phyloP scores from a whole-genome alignment of 2,888 invertebrate genomes.

The Microctonus brassicae region DNA sequence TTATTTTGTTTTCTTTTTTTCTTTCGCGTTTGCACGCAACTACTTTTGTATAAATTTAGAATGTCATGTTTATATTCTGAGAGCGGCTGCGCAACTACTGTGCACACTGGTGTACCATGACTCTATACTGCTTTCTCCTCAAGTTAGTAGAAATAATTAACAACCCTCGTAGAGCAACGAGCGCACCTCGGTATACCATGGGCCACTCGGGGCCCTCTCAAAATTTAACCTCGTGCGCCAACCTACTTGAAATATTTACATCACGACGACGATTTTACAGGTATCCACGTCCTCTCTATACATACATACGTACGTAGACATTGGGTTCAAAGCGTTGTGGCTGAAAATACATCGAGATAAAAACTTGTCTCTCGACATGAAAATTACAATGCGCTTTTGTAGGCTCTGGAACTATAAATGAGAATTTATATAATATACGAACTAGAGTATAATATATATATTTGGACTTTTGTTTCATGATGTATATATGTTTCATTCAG shows the following conservation, averaged over 20 bases:
- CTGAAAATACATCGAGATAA: not conserved
- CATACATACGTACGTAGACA: not conserved
- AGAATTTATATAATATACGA: too few species aligned
- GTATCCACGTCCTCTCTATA: not conserved
- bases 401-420: not conserved
- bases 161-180: constrained; percentile 52
- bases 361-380: not conserved
- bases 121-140: constrained; percentile 49
- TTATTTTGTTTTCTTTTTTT: not conserved
- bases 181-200: constrained; percentile 17
- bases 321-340: not conserved
- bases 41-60: not conserved
- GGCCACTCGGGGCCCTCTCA: constrained; percentile 38
- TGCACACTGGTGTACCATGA: constrained; percentile 32
- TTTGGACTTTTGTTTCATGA: too few species aligned
- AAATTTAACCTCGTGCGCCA: constrained; percentile 53
- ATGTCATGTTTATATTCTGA: constrained; percentile 40
- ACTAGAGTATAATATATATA: too few species aligned
- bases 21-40: not conserved
- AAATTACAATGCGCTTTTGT: not conserved
- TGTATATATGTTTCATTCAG: too few species aligned
- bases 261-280: constrained; percentile 48
- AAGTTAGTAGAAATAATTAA: constrained; percentile 66
- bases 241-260: constrained; percentile 57
- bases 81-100: constrained; percentile 11